Percentiles rank a stretch among this genome's conserved stretches.
Evolutionary conservation across 2,113 vertebrate genomes (phyloP).

Genomic region (Dissostichus mawsoni): DNA sequence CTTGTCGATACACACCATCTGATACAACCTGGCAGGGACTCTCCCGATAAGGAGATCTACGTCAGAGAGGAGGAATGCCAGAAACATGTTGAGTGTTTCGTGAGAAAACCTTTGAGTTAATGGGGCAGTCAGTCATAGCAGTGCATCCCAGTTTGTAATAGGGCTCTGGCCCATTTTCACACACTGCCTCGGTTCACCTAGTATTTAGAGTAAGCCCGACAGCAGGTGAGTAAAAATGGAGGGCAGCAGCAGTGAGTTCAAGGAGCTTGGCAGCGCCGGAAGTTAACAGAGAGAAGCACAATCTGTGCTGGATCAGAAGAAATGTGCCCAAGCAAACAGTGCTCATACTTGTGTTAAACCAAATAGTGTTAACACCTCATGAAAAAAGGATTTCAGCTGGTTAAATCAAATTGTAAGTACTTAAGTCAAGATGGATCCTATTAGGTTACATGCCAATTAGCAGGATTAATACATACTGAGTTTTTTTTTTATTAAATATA

Average conservation of each 20-base stretch:
- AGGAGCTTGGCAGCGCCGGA: conserved; percentile 54
- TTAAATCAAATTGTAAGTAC: not conserved
- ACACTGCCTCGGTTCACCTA: conserved; percentile 29
- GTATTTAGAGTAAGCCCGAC: conserved; percentile 33
- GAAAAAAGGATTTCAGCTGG: not conserved
- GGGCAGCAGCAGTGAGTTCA: conserved; percentile 50
- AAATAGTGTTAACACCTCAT: not conserved
- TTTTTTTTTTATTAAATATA: not conserved
- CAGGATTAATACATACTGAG: not conserved
- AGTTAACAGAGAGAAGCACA: conserved; percentile 58
- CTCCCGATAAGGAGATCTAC: conserved; percentile 50
- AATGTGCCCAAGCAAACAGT: conserved; percentile 5
- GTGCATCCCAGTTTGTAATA: conserved; percentile 43
- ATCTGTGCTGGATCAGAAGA: conserved; percentile 58
- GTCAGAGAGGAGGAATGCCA: conserved; percentile 60
- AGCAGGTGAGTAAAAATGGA: conserved; percentile 50
- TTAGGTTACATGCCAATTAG: not conserved
- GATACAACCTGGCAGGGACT: conserved; percentile 61
- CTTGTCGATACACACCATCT: conserved; percentile 59
- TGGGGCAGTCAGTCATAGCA: conserved; percentile 18
- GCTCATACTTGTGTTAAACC: not conserved
- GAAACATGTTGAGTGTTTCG: conserved; percentile 45
- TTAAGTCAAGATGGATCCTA: not conserved
- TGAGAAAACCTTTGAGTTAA: conserved; percentile 46
- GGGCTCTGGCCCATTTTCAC: conserved; percentile 46